Evolutionary conservation across 1,140 invertebrate species (phyloP).

Genomic region (Heterodera carotae): DNA sequence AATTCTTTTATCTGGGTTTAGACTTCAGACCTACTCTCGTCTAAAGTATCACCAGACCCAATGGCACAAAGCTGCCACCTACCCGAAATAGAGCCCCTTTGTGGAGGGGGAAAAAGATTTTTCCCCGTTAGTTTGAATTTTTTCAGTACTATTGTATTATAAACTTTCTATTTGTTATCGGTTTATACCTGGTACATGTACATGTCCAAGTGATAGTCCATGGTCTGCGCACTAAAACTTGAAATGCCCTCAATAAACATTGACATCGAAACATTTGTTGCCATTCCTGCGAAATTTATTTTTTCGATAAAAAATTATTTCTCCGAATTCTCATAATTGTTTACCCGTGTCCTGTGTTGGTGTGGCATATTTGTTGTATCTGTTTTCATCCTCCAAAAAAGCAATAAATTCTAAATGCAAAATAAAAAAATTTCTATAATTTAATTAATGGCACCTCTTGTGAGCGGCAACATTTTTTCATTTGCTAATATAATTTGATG

Average conservation of each 20-base stretch:
- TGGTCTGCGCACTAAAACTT: slow-evolving; percentile 62
- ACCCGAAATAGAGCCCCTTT: too few relatives aligned
- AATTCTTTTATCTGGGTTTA: neutral
- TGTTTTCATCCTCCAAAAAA: slow-evolving; percentile 47
- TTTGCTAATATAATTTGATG: neutral
- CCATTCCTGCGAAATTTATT: slow-evolving; percentile 44
- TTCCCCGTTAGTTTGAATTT: neutral
- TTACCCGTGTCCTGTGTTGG: slow-evolving; percentile 61
- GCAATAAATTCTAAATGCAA: slow-evolving; percentile 47
- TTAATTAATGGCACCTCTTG: slow-evolving; percentile 3
- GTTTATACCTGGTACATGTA: slow-evolving; percentile 62
- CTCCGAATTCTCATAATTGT: neutral
- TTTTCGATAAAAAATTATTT: neutral
- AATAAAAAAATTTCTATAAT: neutral
- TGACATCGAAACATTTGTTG: slow-evolving; percentile 64
- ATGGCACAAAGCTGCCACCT: too few relatives aligned
- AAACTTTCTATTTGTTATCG: too few relatives aligned
- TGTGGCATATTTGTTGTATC: slow-evolving; percentile 61
- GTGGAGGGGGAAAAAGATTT: too few relatives aligned
- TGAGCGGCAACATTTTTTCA: slow-evolving; percentile 9
- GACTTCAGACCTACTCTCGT: too few relatives aligned
- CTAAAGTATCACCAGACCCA: too few relatives aligned
- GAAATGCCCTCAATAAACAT: slow-evolving; percentile 65
- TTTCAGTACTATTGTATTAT: too few relatives aligned
- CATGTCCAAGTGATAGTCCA: slow-evolving; percentile 64